Evolutionary conservation across 2,797 vertebrate species (phyloP).

Genomic region (Fistularia tabacaria): DNA sequence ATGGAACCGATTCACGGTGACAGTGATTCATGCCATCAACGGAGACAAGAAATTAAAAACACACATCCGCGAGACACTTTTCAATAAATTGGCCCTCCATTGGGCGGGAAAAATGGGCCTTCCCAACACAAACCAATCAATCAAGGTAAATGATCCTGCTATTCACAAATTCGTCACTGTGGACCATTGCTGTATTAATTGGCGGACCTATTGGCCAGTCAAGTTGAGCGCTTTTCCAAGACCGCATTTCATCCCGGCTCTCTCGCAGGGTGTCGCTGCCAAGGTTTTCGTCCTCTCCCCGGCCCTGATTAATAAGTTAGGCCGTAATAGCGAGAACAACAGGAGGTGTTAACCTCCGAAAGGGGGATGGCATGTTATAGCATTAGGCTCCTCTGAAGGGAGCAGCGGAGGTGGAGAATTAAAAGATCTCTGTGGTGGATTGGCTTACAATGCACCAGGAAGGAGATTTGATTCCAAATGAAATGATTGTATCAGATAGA

Average conservation of each 20-base stretch:
- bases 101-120: constrained; percentile 48
- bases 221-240: constrained; percentile 47
- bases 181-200: constrained; percentile 46
- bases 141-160: constrained; percentile 61
- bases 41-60: constrained; percentile 65
- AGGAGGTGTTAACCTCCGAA: constrained; percentile 71
- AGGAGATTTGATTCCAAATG: constrained; percentile 77
- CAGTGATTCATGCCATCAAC: constrained; percentile 58
- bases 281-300: constrained; percentile 45
- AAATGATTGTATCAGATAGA: constrained; percentile 84
- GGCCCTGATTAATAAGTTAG: constrained; percentile 75
- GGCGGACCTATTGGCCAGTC: constrained; percentile 30
- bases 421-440: constrained; percentile 69
- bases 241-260: constrained; percentile 58
- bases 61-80: constrained; percentile 46
- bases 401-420: constrained; percentile 49
- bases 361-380: constrained; percentile 55
- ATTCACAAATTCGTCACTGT: constrained; percentile 54
- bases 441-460: constrained; percentile 64
- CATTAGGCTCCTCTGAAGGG: constrained; percentile 44
- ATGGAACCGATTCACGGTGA: constrained; percentile 35
- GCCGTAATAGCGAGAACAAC: constrained; percentile 67
- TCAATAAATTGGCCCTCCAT: constrained; percentile 66
- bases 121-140: constrained; percentile 58
- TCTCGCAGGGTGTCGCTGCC: constrained; percentile 33